Evolutionary conservation across 2,113 vertebrate genomes (phyloP), one percentile per base, ranked within the genome.

Genomic region (Manacus vitellinus): DNA sequence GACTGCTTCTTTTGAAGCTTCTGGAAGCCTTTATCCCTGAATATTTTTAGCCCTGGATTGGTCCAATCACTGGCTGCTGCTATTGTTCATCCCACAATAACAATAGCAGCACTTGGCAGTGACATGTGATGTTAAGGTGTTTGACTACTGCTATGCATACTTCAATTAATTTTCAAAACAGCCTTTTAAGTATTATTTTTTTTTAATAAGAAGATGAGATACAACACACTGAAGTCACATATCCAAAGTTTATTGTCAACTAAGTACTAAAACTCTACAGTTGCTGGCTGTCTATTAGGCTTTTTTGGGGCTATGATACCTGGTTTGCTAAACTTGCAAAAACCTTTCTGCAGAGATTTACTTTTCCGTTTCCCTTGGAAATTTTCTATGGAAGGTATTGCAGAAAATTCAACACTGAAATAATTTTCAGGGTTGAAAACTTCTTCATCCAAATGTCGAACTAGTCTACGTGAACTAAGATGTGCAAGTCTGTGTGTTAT

Each of bases 1-100:
- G 58, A 17, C 52, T 93, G 47, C 37, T 85, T 65, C 93, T 91
- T 97, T 95, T 96, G 94, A 96, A 97, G 94, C 85, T 91, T 92
- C 85, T 93, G 59, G 73, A 81, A 87, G 59, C 56, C 82, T 96
- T 96, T 93, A 83, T 95, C 41, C 22, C 76, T 73, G 54, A 49
- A 33, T 95, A 96, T 95, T 95, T 97, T 94, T 95, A 96, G 71
- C 72, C 68, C 46, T 54, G 55, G 73, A 77, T 61, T 74, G 58
- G 55, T 52, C 66, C 47, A 79, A 24, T 65, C 65, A 77, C 81
- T 79, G 65, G 24, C 63, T 2, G 20, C 61, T 9, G 17, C 47
- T 95, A 72, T 95, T 95, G 59, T 95, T 94, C 88, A 43, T 74
- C 33, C 39, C 58, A 89, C 62, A 95, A 71, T 85, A 95, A 93